Conservation (phyloP, 2,888 invertebrate genomes). For the Gymnoscelis rufifasciata region DNA sequence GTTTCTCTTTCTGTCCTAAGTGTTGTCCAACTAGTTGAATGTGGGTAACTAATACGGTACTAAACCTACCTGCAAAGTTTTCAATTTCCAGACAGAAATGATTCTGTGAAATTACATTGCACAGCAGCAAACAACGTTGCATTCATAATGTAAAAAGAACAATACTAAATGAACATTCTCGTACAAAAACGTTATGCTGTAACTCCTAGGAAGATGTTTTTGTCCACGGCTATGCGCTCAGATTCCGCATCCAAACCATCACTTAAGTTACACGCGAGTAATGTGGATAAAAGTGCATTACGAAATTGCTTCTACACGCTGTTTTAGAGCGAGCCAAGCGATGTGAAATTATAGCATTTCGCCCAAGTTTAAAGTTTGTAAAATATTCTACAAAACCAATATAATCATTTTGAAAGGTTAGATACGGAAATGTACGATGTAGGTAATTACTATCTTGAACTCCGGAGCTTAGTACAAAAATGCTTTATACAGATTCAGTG, state of each 20-base stretch:
- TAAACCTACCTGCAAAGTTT: background rate
- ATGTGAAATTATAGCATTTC: constrained; percentile 23
- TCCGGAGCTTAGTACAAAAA: background rate
- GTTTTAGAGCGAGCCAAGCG: constrained; percentile 50
- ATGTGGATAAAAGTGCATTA: constrained; percentile 61
- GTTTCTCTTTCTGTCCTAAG: constrained; percentile 39
- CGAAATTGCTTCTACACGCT: constrained; percentile 59
- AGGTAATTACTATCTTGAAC: constrained; percentile 5
- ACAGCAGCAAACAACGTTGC: constrained; percentile 7
- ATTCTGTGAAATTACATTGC: constrained; percentile 5
- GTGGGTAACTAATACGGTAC: constrained; percentile 1
- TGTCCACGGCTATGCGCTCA: constrained; percentile 30
- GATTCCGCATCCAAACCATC: constrained; percentile 32
- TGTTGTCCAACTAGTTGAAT: constrained; percentile 19
- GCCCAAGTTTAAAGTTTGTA: constrained; percentile 12
- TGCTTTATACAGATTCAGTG: background rate
- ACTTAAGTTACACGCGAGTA: constrained; percentile 29
- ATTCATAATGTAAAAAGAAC: constrained; percentile 8
- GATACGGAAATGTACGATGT: constrained; percentile 4
- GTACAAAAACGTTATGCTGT: constrained; percentile 22
- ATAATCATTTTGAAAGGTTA: constrained; percentile 5
- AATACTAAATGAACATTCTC: constrained; percentile 18
- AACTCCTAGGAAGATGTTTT: constrained; percentile 29
- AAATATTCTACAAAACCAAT: constrained; percentile 13
- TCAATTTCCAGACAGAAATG: background rate